Evolutionary conservation across 2,888 invertebrate species (phyloP), one percentile per base, ranked within the genome.

Genomic region (Lucinisca nassula): DNA sequence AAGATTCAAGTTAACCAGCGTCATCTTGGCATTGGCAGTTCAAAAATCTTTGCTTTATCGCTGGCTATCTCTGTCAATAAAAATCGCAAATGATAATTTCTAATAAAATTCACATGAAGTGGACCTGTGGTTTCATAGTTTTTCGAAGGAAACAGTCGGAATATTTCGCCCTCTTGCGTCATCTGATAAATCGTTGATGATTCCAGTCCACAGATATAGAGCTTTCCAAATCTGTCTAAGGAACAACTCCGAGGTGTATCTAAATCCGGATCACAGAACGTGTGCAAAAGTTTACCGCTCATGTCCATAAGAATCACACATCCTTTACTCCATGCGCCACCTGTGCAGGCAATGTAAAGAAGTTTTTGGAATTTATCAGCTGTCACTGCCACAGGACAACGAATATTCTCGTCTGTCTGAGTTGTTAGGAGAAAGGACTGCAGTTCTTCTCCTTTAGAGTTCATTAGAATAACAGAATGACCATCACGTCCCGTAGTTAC

Each of bases 261-360:
- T 32, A 89, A 79, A 70, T 89, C 89, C n/a, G 84, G 89, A 55
- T 89, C 89, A 49, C 49, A 72, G 45, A 72, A 89, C 27, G 82
- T 38, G 32, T 77, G 75, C 21, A 82, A 35, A 6, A 89, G 45
- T 37, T 84, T 84, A 0, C 86, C 89, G 17, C 70, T 78, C 51
- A 84, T 38, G 51, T 89, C 84, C 72, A 86, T 82, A 30, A 79
- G 79, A 14, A 84, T 72, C 45, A 89, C 89, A 79, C 89, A 89
- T 1, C 89, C 89, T 82, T 89, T 89, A 74, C 86, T 89, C 89
- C 89, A 89, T 10, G 89, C 89, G 6, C 89, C 89, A 12, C 89
- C 89, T 12, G 89, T 86, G 45, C 89, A 89, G 21, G 89, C 86
- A 24, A 89, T 72, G 45, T 89, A 89, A 51, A 89, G 38, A 21